Evolutionary conservation across 2,888 invertebrate genomes (phyloP).

Genomic region (Drosophila nigritarsus): DNA sequence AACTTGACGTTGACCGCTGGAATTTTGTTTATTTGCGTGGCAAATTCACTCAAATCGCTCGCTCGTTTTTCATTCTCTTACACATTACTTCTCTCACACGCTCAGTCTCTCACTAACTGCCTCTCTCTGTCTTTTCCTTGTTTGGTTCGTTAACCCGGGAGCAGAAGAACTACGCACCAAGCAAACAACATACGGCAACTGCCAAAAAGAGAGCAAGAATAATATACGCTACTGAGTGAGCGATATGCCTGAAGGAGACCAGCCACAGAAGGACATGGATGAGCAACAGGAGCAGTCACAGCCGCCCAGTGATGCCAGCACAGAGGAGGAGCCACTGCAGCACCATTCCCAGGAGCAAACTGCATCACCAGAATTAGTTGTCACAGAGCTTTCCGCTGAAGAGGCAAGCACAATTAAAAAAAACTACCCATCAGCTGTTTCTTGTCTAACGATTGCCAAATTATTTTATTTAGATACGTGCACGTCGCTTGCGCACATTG

Average conservation of each 20-base stretch:
- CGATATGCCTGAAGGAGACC: conserved; percentile 73
- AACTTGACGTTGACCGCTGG: conserved; percentile 81
- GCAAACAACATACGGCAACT: conserved; percentile 33
- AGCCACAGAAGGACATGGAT: conserved; percentile 66
- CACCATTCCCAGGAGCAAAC: conserved; percentile 12
- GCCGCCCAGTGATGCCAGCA: conserved; percentile 19
- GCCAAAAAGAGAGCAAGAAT: conserved; percentile 9
- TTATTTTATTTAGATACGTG: conserved; percentile 85
- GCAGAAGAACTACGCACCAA: conserved; percentile 70
- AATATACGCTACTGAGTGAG: conserved; percentile 24
- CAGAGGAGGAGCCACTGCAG: conserved; percentile 32
- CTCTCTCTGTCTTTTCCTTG: conserved; percentile 46
- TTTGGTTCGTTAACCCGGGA: conserved; percentile 72
- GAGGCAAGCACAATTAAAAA: conserved; percentile 88
- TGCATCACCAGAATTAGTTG: conserved; percentile 20
- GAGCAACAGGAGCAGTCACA: conserved; percentile 56
- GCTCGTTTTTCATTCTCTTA: conserved; percentile 15
- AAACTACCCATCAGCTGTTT: not conserved
- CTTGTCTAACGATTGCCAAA: conserved; percentile 30
- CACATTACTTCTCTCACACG: conserved; percentile 18
- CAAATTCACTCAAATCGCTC: conserved; percentile 27
- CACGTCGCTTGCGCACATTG: conserved; percentile 82
- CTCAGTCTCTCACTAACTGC: conserved; percentile 13
- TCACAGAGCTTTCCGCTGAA: conserved; percentile 93
- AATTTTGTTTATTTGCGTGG: conserved; percentile 71